Evolutionary conservation across 1,140 invertebrate genomes (phyloP).

Genomic region (Ladona fulva): DNA sequence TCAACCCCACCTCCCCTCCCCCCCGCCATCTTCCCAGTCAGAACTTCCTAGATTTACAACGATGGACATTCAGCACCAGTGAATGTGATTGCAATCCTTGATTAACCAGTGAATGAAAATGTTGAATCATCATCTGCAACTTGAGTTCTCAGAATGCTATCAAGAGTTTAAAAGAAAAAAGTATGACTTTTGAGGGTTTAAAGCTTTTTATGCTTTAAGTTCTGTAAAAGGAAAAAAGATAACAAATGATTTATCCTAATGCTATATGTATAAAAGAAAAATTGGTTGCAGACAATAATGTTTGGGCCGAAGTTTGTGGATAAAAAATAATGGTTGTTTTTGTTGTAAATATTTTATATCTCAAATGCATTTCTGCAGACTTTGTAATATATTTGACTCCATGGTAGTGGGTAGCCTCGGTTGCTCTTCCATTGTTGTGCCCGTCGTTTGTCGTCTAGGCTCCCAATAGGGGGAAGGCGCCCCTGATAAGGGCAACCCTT

Average conservation of each 20-base stretch:
- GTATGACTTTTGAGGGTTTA: background rate
- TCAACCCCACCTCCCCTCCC: too few relatives aligned
- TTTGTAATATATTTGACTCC: background rate
- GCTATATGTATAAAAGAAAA: background rate
- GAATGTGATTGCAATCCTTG: too few relatives aligned
- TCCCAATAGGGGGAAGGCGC: too few relatives aligned
- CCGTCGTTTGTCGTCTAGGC: background rate
- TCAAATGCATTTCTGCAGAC: background rate
- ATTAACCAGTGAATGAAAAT: too few relatives aligned
- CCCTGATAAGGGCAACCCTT: too few relatives aligned
- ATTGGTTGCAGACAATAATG: slow-evolving; percentile 1
- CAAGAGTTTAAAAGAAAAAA: background rate
- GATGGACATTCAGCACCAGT: too few relatives aligned
- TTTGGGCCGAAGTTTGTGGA: background rate
- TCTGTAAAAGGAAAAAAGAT: background rate
- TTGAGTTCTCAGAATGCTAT: too few relatives aligned
- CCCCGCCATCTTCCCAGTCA: too few relatives aligned
- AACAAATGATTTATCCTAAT: background rate
- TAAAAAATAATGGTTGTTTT: background rate
- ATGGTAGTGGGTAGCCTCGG: background rate
- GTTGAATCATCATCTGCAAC: too few relatives aligned
- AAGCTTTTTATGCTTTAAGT: background rate
- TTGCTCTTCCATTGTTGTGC: background rate
- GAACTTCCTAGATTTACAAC: too few relatives aligned
- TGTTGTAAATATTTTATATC: slow-evolving; percentile 6